Evolutionary conservation across 2,797 vertebrate species (phyloP), one percentile per base, ranked within the genome.

Genomic region (Kryptopterus vitreolus): DNA sequence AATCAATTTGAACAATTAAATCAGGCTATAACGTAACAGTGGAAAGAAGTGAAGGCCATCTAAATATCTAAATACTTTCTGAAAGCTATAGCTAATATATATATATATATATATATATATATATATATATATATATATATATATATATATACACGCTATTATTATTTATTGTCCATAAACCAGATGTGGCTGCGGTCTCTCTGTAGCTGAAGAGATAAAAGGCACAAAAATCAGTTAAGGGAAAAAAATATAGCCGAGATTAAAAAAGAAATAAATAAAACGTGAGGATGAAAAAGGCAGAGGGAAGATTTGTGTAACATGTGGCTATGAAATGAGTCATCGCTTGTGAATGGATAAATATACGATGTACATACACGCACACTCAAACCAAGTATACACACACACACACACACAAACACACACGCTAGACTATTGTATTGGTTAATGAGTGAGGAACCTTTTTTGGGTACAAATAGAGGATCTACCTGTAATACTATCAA

Each of bases 381-480:
- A 43, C n/a, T n/a, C n/a, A n/a, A n/a, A n/a, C n/a, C n/a, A n/a
- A n/a, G n/a, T n/a, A n/a, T n/a, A n/a, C 63, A 46, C 22, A 66
- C 63, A 43, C 35, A 71, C 46, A 77, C 73, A 62, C 50, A 66
- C 62, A 48, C 68, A 74, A 18, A 55, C n/a, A 57, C 9, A 53
- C 74, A 33, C 24, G 16, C n/a, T n/a, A 31, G n/a, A 33, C 29
- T 66, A 24, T 8, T 68, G 38, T 68, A 3, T 8, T 2, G 24
- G n/a, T 24, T 24, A 66, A 24, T 43, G 0, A 2, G 15, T 29
- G 66, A 48, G 35, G 35, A 66, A 43, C 33, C 22, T 22, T 53
- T 7, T 3, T 53, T 31, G 15, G 46, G 0, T 20, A 6, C 46
- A 70, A 26, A 50, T 26, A 9, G 16, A 29, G 16, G 26, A 10